Evolutionary conservation across 2,797 vertebrate genomes (phyloP), one percentile per base, ranked within the genome.

Genomic region (Tolypeutes matacus): DNA sequence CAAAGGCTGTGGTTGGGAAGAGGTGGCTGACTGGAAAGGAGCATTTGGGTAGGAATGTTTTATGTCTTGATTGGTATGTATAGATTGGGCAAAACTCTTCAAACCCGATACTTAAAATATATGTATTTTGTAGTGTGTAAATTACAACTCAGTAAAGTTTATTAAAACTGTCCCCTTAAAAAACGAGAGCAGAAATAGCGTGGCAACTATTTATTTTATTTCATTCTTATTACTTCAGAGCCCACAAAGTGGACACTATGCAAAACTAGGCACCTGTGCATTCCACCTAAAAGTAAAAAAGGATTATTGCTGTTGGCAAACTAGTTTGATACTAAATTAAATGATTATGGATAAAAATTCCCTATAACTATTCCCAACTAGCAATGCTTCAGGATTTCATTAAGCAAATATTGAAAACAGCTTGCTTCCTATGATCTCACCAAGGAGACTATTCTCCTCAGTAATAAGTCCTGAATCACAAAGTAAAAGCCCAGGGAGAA

Each of bases 281-380:
- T 49, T 87, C 49, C 17, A 85, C 64, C 67, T 69, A 77, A 94
- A 94, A 72, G 93, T 93, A 67, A 29, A 86, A 90, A 72, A 49
- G 69, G 17, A 9, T 3, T 60, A 82, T 7, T 51, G 9, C 65
- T 85, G 72, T 90, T 60, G 89, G 27, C 2, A 51, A 92, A 81
- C 11, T n/a, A 77, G 10, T 64, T 64, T 3, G 49, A 72, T 77
- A 84, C 90, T 64, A 93, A 65, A 80, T 89, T 67, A 82, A 58
- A n/a, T 83, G 46, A 85, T 62, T 82, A 69, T 15, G 4, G 39
- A 65, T 58, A 29, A 93, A 85, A 90, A 53, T 78, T 86, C 56
- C 56, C 60, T 72, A 69, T 15, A 94, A 92, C 86, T 73, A 97
- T 83, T 88, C 18, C 60, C 76, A 93, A 88, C 3, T 72, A 46